These are phyloP conservation scores for Aptenodytes patagonicus DNA, from an alignment of 2,113 vertebrate species.

Conservation along the genomic window DNA sequence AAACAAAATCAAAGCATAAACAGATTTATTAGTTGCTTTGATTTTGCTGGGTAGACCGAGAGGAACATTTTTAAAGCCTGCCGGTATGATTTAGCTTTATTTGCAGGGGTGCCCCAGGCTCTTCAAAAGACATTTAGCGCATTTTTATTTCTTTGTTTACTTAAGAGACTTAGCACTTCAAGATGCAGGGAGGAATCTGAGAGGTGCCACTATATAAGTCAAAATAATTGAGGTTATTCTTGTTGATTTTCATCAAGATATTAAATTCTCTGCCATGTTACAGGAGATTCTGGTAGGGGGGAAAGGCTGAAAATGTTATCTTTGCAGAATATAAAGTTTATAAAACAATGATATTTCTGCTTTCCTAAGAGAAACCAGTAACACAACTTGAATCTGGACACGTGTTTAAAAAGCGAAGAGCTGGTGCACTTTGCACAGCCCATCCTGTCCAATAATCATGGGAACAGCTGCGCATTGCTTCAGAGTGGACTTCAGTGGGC, in stretches of 20 bases:
- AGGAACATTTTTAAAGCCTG: constrained; percentile 41
- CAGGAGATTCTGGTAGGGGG: not conserved
- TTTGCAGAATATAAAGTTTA: not conserved
- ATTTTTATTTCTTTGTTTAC: constrained; percentile 54
- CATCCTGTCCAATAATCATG: not conserved
- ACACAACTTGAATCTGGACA: not conserved
- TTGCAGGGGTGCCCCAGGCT: not conserved
- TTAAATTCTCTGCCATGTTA: not conserved
- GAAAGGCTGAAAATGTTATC: not conserved
- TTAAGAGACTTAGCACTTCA: not conserved
- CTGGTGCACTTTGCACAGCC: not conserved
- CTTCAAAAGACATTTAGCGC: constrained; percentile 8
- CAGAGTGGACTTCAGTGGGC: not conserved
- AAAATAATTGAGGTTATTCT: constrained; percentile 5
- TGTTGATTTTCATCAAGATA: not conserved
- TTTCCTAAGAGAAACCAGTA: not conserved
- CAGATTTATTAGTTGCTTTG: constrained; percentile 56
- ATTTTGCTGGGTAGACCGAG: not conserved
- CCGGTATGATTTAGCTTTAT: not conserved
- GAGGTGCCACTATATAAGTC: constrained; percentile 12
- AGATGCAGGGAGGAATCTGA: not conserved
- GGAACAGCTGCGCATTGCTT: not conserved
- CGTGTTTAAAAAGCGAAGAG: not conserved
- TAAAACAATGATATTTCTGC: not conserved
- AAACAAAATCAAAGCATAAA: constrained; percentile 35